These are phyloP conservation scores for Theocolax elegans DNA, from an alignment of 1,140 invertebrate genomes.

Conservation along the genomic window DNA sequence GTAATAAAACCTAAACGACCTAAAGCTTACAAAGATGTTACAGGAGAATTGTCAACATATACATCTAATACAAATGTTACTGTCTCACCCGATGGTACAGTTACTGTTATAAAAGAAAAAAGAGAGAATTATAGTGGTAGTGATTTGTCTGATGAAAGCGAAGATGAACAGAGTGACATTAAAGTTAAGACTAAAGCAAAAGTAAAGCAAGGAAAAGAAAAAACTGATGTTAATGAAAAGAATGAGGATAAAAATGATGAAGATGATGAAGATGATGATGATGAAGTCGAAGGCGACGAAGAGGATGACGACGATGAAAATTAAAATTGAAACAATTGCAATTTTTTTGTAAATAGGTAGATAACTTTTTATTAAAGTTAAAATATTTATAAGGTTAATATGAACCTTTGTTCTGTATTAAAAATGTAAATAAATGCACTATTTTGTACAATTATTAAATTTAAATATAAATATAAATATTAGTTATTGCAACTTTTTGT, in stretches of 20 bases:
- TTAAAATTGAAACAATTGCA: neutral
- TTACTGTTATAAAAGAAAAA: constrained; percentile 55
- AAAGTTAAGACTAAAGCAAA: constrained; percentile 14
- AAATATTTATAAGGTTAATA: constrained; percentile 29
- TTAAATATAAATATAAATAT: constrained; percentile 28
- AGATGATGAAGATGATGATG: constrained; percentile 21
- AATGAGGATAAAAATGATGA: neutral
- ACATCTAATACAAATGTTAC: constrained; percentile 59
- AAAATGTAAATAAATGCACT: constrained; percentile 44
- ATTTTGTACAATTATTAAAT: constrained; percentile 29
- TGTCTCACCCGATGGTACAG: constrained; percentile 70
- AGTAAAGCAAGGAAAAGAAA: constrained; percentile 1
- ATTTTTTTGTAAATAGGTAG: constrained; percentile 20
- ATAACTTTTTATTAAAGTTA: constrained; percentile 28
- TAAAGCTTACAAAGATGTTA: constrained; percentile 67
- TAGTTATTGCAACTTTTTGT: constrained; percentile 11
- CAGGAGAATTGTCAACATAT: constrained; percentile 72
- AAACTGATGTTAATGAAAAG: constrained; percentile 1
- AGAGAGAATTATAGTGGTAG: constrained; percentile 38
- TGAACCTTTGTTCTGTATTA: constrained; percentile 17
- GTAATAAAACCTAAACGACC: constrained; percentile 64
- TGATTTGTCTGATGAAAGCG: constrained; percentile 18
- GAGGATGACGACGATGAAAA: neutral
- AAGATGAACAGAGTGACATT: constrained; percentile 17
- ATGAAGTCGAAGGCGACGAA: constrained; percentile 12